phyloP scores from a whole-genome alignment of 2,797 vertebrate genomes.

The Gallinago stenura region DNA sequence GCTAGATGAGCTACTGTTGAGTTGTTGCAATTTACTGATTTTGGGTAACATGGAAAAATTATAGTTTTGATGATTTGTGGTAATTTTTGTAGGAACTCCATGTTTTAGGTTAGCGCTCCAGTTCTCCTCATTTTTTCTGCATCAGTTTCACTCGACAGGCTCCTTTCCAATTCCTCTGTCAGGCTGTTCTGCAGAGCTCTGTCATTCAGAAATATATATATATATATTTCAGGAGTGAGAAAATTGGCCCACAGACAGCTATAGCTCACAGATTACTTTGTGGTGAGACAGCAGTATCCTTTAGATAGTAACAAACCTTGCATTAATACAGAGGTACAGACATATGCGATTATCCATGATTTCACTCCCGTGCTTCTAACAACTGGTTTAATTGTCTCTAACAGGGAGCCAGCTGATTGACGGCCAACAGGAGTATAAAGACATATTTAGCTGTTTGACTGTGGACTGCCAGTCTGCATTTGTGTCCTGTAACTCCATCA shows the following conservation, averaged over 20 bases:
- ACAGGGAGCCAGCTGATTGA: slow-evolving; percentile 63
- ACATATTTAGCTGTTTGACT: slow-evolving; percentile 85
- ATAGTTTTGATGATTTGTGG: not conserved
- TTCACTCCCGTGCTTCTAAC: not conserved
- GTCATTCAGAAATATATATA: not conserved
- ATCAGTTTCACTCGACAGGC: not conserved
- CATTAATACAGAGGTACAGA: not conserved
- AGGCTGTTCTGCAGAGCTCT: not conserved
- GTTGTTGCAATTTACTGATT: slow-evolving; percentile 7
- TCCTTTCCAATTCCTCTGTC: not conserved
- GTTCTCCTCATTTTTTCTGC: not conserved
- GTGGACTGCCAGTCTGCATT: slow-evolving; percentile 70
- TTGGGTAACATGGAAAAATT: slow-evolving; percentile 18
- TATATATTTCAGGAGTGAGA: slow-evolving; percentile 2
- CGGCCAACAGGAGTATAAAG: slow-evolving; percentile 53
- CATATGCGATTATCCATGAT: not conserved
- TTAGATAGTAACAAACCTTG: not conserved
- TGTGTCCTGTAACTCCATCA: slow-evolving; percentile 76
- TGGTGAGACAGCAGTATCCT: not conserved
- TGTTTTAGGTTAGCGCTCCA: not conserved
- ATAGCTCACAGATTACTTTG: not conserved
- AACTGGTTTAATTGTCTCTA: slow-evolving; percentile 1
- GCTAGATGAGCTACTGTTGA: not conserved
- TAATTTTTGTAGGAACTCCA: not conserved
- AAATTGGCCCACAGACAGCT: not conserved